A percentile compares a stretch with the other conserved stretches of the same genome.
Conservation (phyloP, 2,888 invertebrate genomes). For the Seira musarum region DNA sequence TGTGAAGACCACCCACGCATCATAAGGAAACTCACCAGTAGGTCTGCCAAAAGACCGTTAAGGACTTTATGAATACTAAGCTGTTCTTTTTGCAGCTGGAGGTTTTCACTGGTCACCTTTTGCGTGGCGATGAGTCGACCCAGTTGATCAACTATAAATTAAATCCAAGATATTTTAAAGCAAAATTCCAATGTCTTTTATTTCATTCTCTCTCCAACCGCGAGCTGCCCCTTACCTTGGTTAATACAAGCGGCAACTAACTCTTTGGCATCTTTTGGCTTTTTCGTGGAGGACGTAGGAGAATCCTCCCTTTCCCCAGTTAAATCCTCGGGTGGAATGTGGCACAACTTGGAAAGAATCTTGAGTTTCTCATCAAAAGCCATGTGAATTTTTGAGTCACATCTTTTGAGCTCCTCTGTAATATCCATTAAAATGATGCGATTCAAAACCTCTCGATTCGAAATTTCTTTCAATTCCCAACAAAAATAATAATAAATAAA, state of each 20-base stretch:
- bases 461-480: neutral
- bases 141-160: constrained; percentile 66
- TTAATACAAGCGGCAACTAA: constrained; percentile 81
- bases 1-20: constrained; percentile 5
- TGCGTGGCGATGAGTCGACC: constrained; percentile 65
- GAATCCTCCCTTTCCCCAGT: constrained; percentile 76
- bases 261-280: constrained; percentile 80
- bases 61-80: constrained; percentile 79
- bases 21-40: constrained; percentile 79
- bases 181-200: too few species aligned
- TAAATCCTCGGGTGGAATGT: constrained; percentile 81
- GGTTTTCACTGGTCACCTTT: constrained; percentile 70
- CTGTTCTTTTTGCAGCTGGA: constrained; percentile 72
- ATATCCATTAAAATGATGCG: constrained; percentile 54
- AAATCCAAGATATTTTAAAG: too few species aligned
- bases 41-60: constrained; percentile 79
- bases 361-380: constrained; percentile 82
- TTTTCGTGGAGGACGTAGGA: constrained; percentile 73
- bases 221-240: constrained; percentile 76
- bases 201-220: too few species aligned
- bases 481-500: neutral
- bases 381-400: constrained; percentile 81
- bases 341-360: constrained; percentile 83
- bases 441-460: constrained; percentile 13
- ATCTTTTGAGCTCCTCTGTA: constrained; percentile 81